Base-by-base conservation (phyloP, 64 coral and sea anemone species). In the Montipora sp. region DNA sequence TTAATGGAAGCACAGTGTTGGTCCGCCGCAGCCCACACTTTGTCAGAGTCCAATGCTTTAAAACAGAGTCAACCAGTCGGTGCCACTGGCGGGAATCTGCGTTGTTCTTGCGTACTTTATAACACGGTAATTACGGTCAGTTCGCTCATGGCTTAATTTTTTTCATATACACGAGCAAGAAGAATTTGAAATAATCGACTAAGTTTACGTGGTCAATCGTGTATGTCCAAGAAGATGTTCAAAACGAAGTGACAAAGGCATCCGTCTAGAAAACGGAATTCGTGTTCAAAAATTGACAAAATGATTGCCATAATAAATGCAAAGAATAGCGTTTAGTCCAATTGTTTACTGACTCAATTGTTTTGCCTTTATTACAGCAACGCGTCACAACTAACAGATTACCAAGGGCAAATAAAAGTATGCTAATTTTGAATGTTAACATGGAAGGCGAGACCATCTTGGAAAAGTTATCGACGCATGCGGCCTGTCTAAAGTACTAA, bases 281-380 rank as follows among this genome's bases (percentile, higher is more conserved):
- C 43, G 9, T 1, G 59, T 20, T 68, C 11, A 27, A 80, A 45
- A 24, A 3, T 8, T 1, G 8, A 48, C 82, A 85, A 71, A 49
- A 12, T 71, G 19, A 51, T 85, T 8, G 16, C 65, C 1, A 59
- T 85, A 72, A 85, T 85, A 65, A 85, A 61, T 50, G 9, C n/a
- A 48, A 85, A 85, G 46, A 85, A 85, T 50, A 49, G 15, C 10
- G 65, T 70, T 85, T 50, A 21, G 82, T 71, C 7, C 63, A 11
- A 85, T 85, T 71, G 65, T 85, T 85, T 45, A 50, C 63, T 85
- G 70, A 71, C 70, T 85, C 63, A 47, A 50, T 50, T 2, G 45
- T 51, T 67, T 85, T 85, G 65, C 65, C 43, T 72, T 65, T 70
- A 44, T 50, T 63, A 45, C 70, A 85, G 82, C 61, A 85, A 85